phyloP scores from a whole-genome alignment of 2,888 invertebrate species.

The Prosopocoilus inquinatus region DNA sequence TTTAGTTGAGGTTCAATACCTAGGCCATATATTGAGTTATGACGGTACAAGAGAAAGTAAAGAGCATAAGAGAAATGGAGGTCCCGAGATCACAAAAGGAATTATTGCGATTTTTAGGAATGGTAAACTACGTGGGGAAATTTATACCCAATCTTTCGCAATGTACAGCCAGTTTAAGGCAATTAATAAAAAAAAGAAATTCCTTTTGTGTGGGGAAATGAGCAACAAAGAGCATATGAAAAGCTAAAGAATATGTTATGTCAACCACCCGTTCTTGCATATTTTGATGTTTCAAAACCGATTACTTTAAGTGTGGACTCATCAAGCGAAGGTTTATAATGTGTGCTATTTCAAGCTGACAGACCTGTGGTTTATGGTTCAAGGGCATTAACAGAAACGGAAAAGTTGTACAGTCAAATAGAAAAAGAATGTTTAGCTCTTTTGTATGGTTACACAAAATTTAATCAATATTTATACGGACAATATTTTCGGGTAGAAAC shows the following conservation, averaged over 20 bases:
- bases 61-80: not conserved
- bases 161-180: conserved; percentile 7
- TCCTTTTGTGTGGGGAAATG: not conserved
- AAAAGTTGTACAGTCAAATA: not conserved
- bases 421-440: not conserved
- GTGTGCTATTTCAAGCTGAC: not conserved
- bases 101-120: conserved; percentile 18
- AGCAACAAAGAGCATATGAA: not conserved
- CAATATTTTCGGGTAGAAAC: not conserved
- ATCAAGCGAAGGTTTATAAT: not conserved
- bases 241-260: not conserved
- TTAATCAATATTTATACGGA: not conserved
- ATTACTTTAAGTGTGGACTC: not conserved
- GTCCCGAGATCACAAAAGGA: conserved; percentile 8
- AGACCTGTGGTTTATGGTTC: not conserved
- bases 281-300: not conserved
- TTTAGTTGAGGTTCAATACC: conserved; percentile 17
- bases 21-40: not conserved
- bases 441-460: not conserved
- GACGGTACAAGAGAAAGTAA: not conserved
- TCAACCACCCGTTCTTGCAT: not conserved
- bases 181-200: not conserved
- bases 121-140: conserved; percentile 18
- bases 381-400: not conserved
- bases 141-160: conserved; percentile 19